A percentile compares a stretch with the other conserved stretches of the same genome.
These are phyloP conservation scores for Rhingia rostrata DNA, from an alignment of 2,888 invertebrate species.

Conservation along the genomic window DNA sequence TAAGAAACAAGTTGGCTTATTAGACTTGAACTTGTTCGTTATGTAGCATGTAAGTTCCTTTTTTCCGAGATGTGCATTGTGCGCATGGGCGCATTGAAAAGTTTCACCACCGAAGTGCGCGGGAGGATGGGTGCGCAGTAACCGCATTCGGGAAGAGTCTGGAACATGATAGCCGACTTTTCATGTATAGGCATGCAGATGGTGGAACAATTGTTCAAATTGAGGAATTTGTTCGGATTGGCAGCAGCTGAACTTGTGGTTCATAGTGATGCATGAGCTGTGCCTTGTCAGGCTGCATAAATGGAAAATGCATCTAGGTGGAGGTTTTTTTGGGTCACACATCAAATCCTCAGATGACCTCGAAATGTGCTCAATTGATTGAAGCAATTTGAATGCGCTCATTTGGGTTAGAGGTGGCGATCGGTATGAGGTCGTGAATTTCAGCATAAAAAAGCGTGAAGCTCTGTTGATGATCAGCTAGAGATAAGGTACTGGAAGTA, in stretches of 20 bases:
- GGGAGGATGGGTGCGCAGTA: slow-evolving; percentile 3
- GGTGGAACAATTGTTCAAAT: slow-evolving; percentile 68
- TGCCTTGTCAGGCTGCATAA: slow-evolving; percentile 53
- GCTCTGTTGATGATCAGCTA: too few relatives aligned
- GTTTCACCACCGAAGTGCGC: slow-evolving; percentile 28
- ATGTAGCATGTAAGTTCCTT: slow-evolving; percentile 11
- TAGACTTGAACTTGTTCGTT: slow-evolving; percentile 71
- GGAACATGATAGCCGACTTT: slow-evolving; percentile 67
- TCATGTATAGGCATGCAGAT: slow-evolving; percentile 16
- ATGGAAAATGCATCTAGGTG: slow-evolving; percentile 70
- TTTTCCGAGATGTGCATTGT: slow-evolving; percentile 18
- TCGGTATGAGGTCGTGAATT: slow-evolving; percentile 17
- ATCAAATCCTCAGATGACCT: slow-evolving; percentile 67
- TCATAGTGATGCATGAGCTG: slow-evolving; percentile 58
- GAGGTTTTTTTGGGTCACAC: slow-evolving; percentile 65
- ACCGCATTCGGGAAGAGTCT: slow-evolving; percentile 33
- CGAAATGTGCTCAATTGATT: slow-evolving; percentile 34
- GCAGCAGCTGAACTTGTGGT: slow-evolving; percentile 63
- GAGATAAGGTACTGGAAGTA: too few relatives aligned
- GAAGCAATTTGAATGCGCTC: slow-evolving; percentile 53
- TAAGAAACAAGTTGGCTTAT: slow-evolving; percentile 69
- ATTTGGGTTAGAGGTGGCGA: slow-evolving; percentile 50
- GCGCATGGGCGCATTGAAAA: slow-evolving; percentile 20
- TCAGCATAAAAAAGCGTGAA: too few relatives aligned
- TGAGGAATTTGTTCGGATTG: slow-evolving; percentile 65